Evolutionary conservation across 2,797 vertebrate genomes (phyloP), one percentile per base, ranked within the genome.

Genomic region (Dromococcyx pavoninus): DNA sequence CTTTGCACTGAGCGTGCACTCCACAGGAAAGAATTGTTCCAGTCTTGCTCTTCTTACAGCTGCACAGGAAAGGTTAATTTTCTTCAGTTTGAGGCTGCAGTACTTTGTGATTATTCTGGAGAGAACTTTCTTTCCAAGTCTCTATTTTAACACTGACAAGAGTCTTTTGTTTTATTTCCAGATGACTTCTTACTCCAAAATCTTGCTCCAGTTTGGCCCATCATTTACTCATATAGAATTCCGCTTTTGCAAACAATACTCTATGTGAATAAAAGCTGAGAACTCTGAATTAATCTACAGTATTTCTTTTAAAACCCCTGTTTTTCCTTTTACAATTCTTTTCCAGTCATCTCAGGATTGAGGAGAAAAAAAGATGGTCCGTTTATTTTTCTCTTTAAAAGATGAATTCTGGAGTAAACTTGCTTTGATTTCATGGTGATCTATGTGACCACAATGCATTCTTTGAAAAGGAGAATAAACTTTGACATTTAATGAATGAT

Each of bases 391-490:
- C 84, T 77, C n/a, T 70, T 44, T 18, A 65, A 88, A 73, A 95
- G 71, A 96, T 67, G 78, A 69, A 10, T 92, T 95, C 53, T 91
- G 85, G 50, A 91, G 86, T 74, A 85, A 94, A 91, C 85, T 85
- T 18, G 24, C 57, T 97, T 95, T 92, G 89, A 97, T 96, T 97
- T 96, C 69, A 90, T 0, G 8, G 88, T 88, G 39, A 95, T 92
- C 93, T 95, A 81, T 73, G 76, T 58, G 86, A 97, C 85, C 91
- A 93, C 94, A 96, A 76, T 25, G 80, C 5, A 17, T 60, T 97
- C 94, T 95, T 94, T 86, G 93, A 95, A 93, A 95, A 96, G 78
- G 65, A 97, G 89, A 95, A 93, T 74, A 90, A 97, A 95, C 89
- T 90, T 97, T 91, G 82, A 56, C 50, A 82, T 93, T 88, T 92